These are phyloP conservation scores for Laspeyria flexula DNA, from an alignment of 2,888 invertebrate species.

Conservation along the genomic window DNA sequence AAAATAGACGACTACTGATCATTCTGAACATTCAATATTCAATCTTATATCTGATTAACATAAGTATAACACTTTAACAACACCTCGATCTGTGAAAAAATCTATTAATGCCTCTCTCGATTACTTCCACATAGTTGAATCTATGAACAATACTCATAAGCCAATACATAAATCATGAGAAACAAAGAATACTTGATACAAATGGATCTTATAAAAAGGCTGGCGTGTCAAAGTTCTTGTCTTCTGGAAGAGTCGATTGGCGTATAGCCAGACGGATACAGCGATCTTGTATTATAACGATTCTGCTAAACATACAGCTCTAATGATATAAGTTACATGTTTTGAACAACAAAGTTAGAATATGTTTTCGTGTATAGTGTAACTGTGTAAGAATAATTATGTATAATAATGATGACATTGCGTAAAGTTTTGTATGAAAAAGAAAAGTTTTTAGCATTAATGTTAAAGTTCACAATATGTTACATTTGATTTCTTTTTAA, in stretches of 20 bases:
- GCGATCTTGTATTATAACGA: conserved; percentile 21
- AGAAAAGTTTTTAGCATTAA: too few relatives aligned
- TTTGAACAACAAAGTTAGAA: conserved; percentile 12
- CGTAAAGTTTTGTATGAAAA: too few relatives aligned
- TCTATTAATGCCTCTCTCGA: too few relatives aligned
- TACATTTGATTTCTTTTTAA: too few relatives aligned
- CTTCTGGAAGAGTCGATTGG: conserved; percentile 12
- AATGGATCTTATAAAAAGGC: conserved; percentile 8
- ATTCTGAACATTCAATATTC: too few relatives aligned
- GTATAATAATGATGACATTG: too few relatives aligned
- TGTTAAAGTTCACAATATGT: too few relatives aligned
- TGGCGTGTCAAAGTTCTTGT: conserved; percentile 9
- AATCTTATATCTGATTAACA: too few relatives aligned
- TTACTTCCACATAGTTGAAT: neutral
- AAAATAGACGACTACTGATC: too few relatives aligned
- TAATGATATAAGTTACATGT: conserved; percentile 28
- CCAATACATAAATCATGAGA: conserved; percentile 1
- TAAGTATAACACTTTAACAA: too few relatives aligned
- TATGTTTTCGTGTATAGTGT: conserved; percentile 8
- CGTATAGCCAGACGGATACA: conserved; percentile 7
- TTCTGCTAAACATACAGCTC: conserved; percentile 13
- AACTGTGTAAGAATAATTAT: too few relatives aligned
- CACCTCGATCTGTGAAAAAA: too few relatives aligned
- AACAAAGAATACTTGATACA: neutral
- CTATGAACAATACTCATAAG: neutral